Evolutionary conservation across 1,140 invertebrate genomes (phyloP).

Genomic region (Apis mellifera): DNA sequence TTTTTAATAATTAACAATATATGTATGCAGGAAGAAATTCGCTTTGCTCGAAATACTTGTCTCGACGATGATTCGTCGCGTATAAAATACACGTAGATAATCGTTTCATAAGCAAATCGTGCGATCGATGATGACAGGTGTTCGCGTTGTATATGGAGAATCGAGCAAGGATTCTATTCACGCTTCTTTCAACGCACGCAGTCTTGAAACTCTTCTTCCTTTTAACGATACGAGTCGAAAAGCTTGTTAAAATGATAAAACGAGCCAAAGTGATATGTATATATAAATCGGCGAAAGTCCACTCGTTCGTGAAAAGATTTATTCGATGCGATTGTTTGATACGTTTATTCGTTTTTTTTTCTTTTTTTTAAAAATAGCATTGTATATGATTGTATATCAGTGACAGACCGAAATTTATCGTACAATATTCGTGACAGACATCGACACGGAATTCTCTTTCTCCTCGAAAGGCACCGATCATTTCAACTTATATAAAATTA

Average conservation of each 20-base stretch:
- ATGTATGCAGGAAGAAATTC: no score
- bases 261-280: no score
- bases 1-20: no score
- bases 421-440: background rate
- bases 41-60: no score
- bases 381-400: no score
- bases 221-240: background rate
- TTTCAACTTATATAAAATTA: background rate
- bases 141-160: no score
- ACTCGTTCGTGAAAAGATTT: background rate
- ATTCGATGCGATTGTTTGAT: background rate
- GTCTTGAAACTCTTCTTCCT: no score
- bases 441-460: background rate
- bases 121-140: constrained; percentile 9
- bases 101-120: background rate
- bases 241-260: no score
- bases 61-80: background rate
- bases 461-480: constrained; percentile 10
- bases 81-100: background rate
- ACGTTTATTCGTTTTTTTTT: background rate
- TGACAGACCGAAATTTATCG: background rate
- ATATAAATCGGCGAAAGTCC: background rate
- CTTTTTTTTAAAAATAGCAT: no score
- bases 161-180: no score
- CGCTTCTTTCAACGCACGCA: no score